These are phyloP conservation scores for Dipodomys ordii DNA, from an alignment of 2,113 vertebrate genomes.

Conservation along the genomic window DNA sequence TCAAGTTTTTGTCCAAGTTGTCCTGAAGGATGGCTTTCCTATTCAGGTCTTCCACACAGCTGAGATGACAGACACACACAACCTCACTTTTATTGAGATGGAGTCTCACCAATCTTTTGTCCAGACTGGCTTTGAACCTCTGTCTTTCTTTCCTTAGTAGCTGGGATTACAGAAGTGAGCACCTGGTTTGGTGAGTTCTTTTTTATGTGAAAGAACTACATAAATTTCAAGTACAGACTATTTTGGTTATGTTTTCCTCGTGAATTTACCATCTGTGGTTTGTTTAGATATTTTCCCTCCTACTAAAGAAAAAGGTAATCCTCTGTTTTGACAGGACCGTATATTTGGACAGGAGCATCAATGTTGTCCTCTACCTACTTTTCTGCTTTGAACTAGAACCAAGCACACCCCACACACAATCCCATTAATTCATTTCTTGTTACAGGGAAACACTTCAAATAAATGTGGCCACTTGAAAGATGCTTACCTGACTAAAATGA, in stretches of 20 bases:
- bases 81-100: too few species aligned
- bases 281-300: conserved; percentile 41
- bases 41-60: too few species aligned
- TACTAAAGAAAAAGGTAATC: conserved; percentile 51
- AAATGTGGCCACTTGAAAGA: conserved; percentile 51
- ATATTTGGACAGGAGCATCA: neutral
- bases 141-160: too few species aligned
- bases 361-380: conserved; percentile 36
- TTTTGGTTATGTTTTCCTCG: neutral
- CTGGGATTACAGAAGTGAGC: too few species aligned
- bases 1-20: too few species aligned
- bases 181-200: neutral
- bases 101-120: too few species aligned
- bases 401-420: conserved; percentile 46
- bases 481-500: conserved; percentile 43
- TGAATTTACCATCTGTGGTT: neutral
- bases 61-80: too few species aligned
- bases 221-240: conserved; percentile 44
- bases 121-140: too few species aligned
- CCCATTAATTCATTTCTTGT: conserved; percentile 55
- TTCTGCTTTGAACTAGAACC: conserved; percentile 54
- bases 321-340: conserved; percentile 11
- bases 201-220: neutral
- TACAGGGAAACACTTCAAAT: conserved; percentile 35
- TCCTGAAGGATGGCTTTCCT: too few species aligned